phyloP scores from a whole-genome alignment of 2,888 invertebrate species.

The Epiblema foenella region DNA sequence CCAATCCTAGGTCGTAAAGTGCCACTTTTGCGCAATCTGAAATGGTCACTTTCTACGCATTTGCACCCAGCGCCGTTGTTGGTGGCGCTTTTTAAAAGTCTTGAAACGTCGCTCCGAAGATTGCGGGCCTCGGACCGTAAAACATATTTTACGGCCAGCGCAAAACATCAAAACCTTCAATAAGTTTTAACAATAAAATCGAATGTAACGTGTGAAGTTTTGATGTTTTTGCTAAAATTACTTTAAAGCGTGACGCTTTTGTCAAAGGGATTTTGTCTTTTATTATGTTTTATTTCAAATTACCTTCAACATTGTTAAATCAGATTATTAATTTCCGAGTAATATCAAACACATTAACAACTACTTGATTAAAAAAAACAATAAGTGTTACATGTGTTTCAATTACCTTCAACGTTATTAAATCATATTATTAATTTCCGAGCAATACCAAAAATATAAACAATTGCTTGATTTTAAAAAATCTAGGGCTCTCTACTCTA shows the following conservation, averaged over 20 bases:
- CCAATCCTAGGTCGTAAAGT: conserved; percentile 34
- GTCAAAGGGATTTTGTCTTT: neutral
- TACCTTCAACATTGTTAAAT: neutral
- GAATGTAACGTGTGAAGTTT: conserved; percentile 39
- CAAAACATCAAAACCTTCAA: conserved; percentile 77
- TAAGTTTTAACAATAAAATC: conserved; percentile 72
- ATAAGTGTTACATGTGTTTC: too few species aligned
- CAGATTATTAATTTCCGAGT: neutral
- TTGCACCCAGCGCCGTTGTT: conserved; percentile 66
- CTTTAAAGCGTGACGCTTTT: conserved; percentile 9
- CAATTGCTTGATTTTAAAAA: too few species aligned
- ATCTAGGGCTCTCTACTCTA: neutral
- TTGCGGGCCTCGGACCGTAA: conserved; percentile 73
- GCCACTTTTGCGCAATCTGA: conserved; percentile 47
- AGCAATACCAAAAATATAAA: too few species aligned
- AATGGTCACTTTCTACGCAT: conserved; percentile 73
- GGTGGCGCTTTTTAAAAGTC: conserved; percentile 73
- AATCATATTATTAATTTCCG: too few species aligned
- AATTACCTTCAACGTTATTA: too few species aligned
- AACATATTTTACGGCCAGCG: conserved; percentile 79
- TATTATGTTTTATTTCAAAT: neutral
- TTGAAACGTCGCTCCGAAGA: conserved; percentile 67
- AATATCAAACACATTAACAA: too few species aligned
- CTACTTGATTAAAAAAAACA: too few species aligned
- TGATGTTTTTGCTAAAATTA: conserved; percentile 16